Evolutionary conservation across 2,888 invertebrate species (phyloP), one percentile per base, ranked within the genome.

Genomic region (Prosopocoilus inquinatus): DNA sequence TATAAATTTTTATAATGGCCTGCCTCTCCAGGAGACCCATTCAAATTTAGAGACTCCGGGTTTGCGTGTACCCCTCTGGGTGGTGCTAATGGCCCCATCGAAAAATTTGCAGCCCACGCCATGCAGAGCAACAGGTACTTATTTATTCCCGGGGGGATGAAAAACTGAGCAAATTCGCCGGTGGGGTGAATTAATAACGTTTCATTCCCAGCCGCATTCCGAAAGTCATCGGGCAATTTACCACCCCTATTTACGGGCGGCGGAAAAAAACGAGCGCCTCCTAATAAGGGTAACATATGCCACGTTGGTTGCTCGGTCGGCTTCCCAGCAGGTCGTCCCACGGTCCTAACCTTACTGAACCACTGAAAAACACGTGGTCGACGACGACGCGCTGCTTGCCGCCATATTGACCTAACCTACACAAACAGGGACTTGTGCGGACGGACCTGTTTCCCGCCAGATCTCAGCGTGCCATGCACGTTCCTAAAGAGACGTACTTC

Each of bases 301-400:
- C 47, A 16, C 35, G 13, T 47, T 28, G 20, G 20, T 28, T 15
- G 41, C 15, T 15, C 15, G 16, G 41, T 41, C 12, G 41, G 41
- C 16, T 41, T 16, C 41, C 15, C 13, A 47, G 16, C 46, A 20
- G 38, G 33, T 43, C 33, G 47, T 67, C 67, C 65, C 68, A 67
- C 66, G 67, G 55, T 66, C 63, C 63, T 64, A 65, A 64, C 63
- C 63, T 63, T 64, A 64, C 63, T 60, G 59, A 58, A 63, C 55
- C 50, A 63, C 57, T 58, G 39, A 54, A 41, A 46, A 49, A 50
- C 53, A 62, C 65, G 64, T 67, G 66, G 64, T 64, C 53, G 61
- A 56, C 63, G 63, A n/a, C n/a, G n/a, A n/a, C 57, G 57, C 54
- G 41, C 52, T 28, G 20, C 20, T 28, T 28, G 20, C 54, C 54